Evolutionary conservation across 2,888 invertebrate genomes (phyloP).

Genomic region (Rotaria macrura): DNA sequence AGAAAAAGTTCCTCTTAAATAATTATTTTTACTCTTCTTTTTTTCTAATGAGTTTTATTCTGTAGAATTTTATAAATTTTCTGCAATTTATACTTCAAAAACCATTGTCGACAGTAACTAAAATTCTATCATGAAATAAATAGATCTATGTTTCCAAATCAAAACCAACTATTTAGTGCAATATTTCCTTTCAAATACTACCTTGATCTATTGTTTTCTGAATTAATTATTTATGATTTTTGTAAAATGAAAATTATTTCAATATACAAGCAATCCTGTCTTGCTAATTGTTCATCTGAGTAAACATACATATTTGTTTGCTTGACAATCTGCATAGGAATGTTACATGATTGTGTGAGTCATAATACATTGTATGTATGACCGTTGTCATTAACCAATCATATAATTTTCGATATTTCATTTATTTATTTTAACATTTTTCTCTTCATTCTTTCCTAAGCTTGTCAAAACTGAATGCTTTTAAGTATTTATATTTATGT

Average conservation of each 20-base stretch:
- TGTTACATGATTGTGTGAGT: neutral
- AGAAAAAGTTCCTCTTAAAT: too few species aligned
- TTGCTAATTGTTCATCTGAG: neutral
- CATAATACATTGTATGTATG: neutral
- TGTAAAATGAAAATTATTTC: neutral
- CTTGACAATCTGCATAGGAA: neutral
- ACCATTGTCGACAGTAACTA: too few species aligned
- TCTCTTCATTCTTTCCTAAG: neutral
- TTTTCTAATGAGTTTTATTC: too few species aligned
- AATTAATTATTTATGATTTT: too few species aligned
- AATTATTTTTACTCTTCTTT: too few species aligned
- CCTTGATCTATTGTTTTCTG: too few species aligned
- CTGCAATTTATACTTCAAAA: too few species aligned
- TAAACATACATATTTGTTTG: neutral
- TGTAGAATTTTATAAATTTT: neutral
- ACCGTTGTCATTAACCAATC: neutral
- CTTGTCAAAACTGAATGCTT: neutral
- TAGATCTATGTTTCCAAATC: too few species aligned
- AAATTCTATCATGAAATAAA: too few species aligned
- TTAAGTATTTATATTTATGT: neutral
- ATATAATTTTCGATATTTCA: neutral
- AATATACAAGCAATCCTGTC: neutral
- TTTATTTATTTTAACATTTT: neutral
- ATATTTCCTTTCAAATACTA: too few species aligned
- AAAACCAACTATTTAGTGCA: too few species aligned